Conservation (phyloP, 2,888 invertebrate species). For the Blera fallax region DNA sequence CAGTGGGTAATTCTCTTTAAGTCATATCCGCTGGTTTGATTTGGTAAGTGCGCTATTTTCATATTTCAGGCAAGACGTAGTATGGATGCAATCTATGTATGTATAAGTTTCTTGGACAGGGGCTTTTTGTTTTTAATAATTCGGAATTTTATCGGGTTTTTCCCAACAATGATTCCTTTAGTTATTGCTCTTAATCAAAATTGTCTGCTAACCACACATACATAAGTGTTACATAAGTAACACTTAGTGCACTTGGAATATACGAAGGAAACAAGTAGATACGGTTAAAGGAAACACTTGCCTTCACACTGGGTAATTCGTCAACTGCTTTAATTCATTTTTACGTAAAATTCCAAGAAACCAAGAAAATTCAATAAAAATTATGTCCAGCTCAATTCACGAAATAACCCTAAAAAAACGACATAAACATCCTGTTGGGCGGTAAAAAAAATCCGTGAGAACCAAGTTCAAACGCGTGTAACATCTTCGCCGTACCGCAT, state of each 20-base stretch:
- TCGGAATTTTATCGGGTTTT: too few relatives aligned
- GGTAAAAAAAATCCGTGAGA: conserved; percentile 41
- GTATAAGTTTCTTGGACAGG: too few relatives aligned
- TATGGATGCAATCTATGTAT: too few relatives aligned
- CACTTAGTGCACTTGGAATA: not conserved
- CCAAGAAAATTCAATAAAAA: not conserved
- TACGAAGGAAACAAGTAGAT: not conserved
- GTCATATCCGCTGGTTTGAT: too few relatives aligned
- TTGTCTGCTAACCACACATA: not conserved
- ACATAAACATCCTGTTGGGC: conserved; percentile 25
- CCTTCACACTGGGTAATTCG: not conserved
- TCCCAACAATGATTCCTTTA: not conserved
- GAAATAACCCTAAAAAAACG: not conserved
- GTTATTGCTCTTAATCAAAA: not conserved
- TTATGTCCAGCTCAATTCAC: not conserved
- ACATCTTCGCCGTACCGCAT: conserved; percentile 2
- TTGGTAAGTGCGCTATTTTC: too few relatives aligned
- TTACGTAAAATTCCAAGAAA: conserved; percentile 13
- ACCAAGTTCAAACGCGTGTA: conserved; percentile 2
- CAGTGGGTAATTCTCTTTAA: too few relatives aligned
- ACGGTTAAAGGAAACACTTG: too few relatives aligned
- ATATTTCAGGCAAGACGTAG: too few relatives aligned
- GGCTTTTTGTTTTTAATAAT: too few relatives aligned
- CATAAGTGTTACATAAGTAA: too few relatives aligned
- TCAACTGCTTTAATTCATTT: not conserved